Percentiles rank a stretch among this genome's conserved stretches.
Conservation (phyloP, 2,888 invertebrate genomes). For the Argyresthia goedartella region DNA sequence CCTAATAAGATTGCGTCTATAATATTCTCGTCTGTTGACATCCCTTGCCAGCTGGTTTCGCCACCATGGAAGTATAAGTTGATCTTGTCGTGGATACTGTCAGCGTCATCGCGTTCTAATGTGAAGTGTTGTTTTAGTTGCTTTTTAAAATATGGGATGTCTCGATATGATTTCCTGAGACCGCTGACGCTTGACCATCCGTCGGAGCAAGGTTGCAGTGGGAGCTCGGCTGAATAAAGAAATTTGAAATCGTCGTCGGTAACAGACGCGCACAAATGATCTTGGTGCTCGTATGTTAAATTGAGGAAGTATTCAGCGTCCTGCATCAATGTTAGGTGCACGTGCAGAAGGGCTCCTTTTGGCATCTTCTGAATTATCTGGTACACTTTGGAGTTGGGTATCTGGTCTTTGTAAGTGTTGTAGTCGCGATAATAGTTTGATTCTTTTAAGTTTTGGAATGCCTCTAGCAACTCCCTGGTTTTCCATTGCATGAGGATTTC, state of each 20-base stretch:
- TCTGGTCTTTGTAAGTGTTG: slow-evolving; percentile 68
- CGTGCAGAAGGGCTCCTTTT: slow-evolving; percentile 80
- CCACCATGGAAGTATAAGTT: slow-evolving; percentile 84
- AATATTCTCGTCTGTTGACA: slow-evolving; percentile 77
- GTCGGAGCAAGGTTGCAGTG: slow-evolving; percentile 34
- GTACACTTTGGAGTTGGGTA: slow-evolving; percentile 76
- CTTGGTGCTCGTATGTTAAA: slow-evolving; percentile 67
- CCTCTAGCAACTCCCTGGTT: slow-evolving; percentile 55
- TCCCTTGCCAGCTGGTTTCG: slow-evolving; percentile 82
- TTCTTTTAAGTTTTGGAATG: slow-evolving; percentile 49
- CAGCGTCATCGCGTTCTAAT: slow-evolving; percentile 51
- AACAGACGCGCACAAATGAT: slow-evolving; percentile 71
- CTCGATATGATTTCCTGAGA: slow-evolving; percentile 46
- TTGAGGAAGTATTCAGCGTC: slow-evolving; percentile 71
- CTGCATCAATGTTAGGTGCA: slow-evolving; percentile 75
- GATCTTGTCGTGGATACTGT: slow-evolving; percentile 66
- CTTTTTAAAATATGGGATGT: slow-evolving; percentile 57
- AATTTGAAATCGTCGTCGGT: slow-evolving; percentile 32
- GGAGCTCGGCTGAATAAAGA: slow-evolving; percentile 37
- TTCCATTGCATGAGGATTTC: slow-evolving; percentile 71
- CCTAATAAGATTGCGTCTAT: slow-evolving; percentile 82
- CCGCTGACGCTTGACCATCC: slow-evolving; percentile 64
- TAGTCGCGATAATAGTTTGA: slow-evolving; percentile 78
- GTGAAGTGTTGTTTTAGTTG: slow-evolving; percentile 66
- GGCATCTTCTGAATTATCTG: slow-evolving; percentile 77